These are phyloP conservation scores for Sitodiplosis mosellana DNA, from an alignment of 1,140 invertebrate genomes.

Conservation along the genomic window DNA sequence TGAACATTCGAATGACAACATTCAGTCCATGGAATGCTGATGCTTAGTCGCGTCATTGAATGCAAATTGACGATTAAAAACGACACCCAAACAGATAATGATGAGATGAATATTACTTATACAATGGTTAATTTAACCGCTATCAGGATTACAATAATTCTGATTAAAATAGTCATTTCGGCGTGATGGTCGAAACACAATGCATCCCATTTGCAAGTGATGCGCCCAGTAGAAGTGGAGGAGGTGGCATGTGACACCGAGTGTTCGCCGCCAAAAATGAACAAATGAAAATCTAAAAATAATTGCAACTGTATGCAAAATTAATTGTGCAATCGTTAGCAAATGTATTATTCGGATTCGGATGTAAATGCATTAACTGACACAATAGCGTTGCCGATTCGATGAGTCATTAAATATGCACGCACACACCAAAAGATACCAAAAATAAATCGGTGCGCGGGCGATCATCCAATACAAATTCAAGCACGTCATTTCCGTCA, in stretches of 20 bases:
- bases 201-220: neutral
- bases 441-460: neutral
- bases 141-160: too few relatives aligned
- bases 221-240: too few relatives aligned
- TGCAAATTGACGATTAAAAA: too few relatives aligned
- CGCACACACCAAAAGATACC: too few relatives aligned
- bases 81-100: too few relatives aligned
- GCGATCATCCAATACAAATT: neutral
- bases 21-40: neutral
- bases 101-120: too few relatives aligned
- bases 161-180: neutral
- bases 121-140: too few relatives aligned
- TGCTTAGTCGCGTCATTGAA: neutral
- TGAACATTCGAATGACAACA: too few relatives aligned
- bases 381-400: too few relatives aligned
- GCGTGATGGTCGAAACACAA: neutral
- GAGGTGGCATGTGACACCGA: neutral
- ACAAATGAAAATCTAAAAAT: neutral
- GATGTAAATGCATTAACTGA: too few relatives aligned
- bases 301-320: neutral
- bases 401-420: too few relatives aligned
- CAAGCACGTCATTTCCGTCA: neutral
- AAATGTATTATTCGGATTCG: neutral
- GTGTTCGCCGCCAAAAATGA: neutral
- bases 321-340: neutral